phyloP scores from a whole-genome alignment of 2,113 vertebrate genomes.

The Perognathus longimembris region DNA sequence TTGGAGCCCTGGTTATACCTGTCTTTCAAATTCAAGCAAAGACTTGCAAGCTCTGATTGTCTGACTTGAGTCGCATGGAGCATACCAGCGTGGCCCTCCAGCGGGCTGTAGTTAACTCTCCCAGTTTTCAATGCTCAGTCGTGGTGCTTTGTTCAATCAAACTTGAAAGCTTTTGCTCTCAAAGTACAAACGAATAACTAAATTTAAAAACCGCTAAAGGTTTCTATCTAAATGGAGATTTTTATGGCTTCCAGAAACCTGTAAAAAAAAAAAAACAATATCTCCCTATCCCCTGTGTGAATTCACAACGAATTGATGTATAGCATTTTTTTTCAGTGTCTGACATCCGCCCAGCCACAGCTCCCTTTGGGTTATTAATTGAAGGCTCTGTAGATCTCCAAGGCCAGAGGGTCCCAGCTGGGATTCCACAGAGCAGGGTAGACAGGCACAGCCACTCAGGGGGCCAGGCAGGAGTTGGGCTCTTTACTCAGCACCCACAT shows the following conservation, averaged over 20 bases:
- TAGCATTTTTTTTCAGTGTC: constrained; percentile 7
- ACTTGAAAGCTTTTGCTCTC: background rate
- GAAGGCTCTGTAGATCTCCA: background rate
- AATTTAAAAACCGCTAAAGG: background rate
- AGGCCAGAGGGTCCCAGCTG: background rate
- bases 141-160: background rate
- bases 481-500: constrained; percentile 7
- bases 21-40: background rate
- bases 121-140: background rate
- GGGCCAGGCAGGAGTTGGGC: background rate
- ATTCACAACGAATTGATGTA: background rate
- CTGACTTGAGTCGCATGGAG: background rate
- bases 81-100: background rate
- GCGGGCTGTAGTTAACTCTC: background rate
- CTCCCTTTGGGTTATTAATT: constrained; percentile 7
- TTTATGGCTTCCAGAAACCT: constrained; percentile 51
- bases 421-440: background rate
- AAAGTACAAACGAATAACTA: constrained; percentile 44
- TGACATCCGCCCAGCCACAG: constrained; percentile 48
- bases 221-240: constrained; percentile 59
- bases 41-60: too few relatives aligned
- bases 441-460: background rate
- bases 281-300: background rate
- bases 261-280: background rate
- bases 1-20: background rate